phyloP scores from a whole-genome alignment of 2,797 vertebrate species.

The Hypotaenidia okinawae region DNA sequence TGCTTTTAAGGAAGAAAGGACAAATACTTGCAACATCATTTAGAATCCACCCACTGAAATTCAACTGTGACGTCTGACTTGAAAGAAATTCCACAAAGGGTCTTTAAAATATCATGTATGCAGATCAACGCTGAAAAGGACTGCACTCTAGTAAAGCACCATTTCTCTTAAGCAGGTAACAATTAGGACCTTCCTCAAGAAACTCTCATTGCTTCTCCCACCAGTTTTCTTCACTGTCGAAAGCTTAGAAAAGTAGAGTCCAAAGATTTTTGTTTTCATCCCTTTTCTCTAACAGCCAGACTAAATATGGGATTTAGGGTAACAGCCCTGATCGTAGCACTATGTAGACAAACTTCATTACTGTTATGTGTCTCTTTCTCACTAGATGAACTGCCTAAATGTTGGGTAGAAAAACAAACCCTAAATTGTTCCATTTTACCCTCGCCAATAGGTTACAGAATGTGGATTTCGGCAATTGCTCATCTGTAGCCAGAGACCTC shows the following conservation, averaged over 20 bases:
- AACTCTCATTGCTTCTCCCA: not conserved
- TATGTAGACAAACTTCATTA: not conserved
- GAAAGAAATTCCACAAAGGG: not conserved
- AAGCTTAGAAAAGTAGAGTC: not conserved
- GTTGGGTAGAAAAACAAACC: not conserved
- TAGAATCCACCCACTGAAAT: not conserved
- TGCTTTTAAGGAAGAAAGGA: not conserved
- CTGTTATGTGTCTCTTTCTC: not conserved
- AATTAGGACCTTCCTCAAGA: not conserved
- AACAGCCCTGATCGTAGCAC: not conserved
- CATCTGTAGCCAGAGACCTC: not conserved
- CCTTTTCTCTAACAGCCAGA: not conserved
- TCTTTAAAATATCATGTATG: not conserved
- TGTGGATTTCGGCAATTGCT: not conserved
- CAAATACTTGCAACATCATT: not conserved
- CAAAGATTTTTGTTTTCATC: not conserved
- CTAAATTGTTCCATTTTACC: not conserved
- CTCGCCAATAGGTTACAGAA: not conserved
- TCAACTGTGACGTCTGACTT: not conserved
- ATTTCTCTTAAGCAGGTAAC: not conserved
- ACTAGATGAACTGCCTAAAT: not conserved
- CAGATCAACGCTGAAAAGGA: not conserved
- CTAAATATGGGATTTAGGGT: not conserved
- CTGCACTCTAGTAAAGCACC: not conserved
- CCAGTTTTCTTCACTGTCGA: not conserved